Evolutionary conservation across 2,888 invertebrate species (phyloP).

Genomic region (Sarcophaga rosellei): DNA sequence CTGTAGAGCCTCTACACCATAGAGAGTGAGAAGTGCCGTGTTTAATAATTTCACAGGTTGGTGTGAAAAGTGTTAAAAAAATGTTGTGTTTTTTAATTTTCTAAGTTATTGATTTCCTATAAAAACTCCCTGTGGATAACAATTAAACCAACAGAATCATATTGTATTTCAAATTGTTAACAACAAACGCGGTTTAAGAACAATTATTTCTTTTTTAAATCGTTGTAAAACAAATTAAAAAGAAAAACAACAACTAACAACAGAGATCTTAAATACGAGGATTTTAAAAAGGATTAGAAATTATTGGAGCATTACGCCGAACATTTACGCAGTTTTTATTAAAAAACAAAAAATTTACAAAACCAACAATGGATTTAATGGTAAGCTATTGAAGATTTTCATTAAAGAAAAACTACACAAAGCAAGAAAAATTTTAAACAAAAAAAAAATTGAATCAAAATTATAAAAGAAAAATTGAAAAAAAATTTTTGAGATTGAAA

Average conservation of each 20-base stretch:
- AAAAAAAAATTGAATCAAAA: background rate
- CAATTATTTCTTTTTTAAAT: background rate
- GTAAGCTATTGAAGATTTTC: conserved; percentile 26
- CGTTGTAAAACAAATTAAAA: background rate
- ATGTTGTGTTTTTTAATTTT: conserved; percentile 15
- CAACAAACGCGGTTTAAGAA: conserved; percentile 20
- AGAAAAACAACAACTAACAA: background rate
- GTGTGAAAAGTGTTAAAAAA: conserved; percentile 44
- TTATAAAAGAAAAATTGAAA: too few relatives aligned
- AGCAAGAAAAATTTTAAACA: background rate
- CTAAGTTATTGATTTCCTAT: conserved; percentile 37
- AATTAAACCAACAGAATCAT: conserved; percentile 43
- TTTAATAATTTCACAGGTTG: conserved; percentile 48
- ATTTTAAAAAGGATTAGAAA: background rate
- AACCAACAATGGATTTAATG: conserved; percentile 36
- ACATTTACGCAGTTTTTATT: background rate
- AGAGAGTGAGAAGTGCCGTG: background rate
- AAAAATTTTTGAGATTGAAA: too few relatives aligned
- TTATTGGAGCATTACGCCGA: background rate
- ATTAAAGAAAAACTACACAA: background rate
- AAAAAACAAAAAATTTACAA: background rate
- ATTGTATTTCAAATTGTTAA: conserved; percentile 36
- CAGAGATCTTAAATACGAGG: background rate
- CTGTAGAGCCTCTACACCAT: background rate
- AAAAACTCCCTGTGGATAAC: conserved; percentile 34